Evolutionary conservation across 2,888 invertebrate genomes (phyloP), one percentile per base, ranked within the genome.

Genomic region (Microdon myrmicae): DNA sequence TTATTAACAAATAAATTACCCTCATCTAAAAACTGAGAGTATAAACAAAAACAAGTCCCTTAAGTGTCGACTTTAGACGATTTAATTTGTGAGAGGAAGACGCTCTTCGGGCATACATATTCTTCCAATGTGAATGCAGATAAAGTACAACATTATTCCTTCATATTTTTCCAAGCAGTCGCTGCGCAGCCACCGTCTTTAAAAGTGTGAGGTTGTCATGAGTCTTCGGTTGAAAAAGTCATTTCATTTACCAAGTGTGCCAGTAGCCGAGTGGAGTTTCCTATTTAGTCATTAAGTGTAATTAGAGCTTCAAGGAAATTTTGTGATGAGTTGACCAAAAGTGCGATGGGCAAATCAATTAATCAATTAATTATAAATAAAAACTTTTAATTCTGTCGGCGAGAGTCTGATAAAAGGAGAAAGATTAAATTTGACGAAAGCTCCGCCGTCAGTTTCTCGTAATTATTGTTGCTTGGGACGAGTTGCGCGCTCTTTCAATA

Each of bases 341-440:
- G 29, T 31, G 45, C n/a, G 22, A 34, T 29, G 55, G 51, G 45
- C 19, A n/a, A 49, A 51, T 35, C 51, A 35, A 13, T 44, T 59
- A n/a, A n/a, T n/a, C n/a, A 51, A 39, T 16, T 61, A 56, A 51
- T 49, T 43, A 23, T 56, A 56, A 37, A 14, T 48, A 43, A 41
- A 41, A 35, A 22, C 22, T 38, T 9, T 35, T 31, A n/a, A n/a
- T n/a, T 37, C 8, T 20, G n/a, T 25, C 8, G 9, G 22, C 16
- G 9, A 32, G 14, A 10, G 19, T 23, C 23, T 48, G 43, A 43
- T 56, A 49, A 44, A 44, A 56, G 49, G 48, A 43, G 37, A 19
- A 37, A 29, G 25, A 16, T 32, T 20, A 9, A 17, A 45, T 29
- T 38, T 25, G 17, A 13, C 9, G 16, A 47, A 48, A 56, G 56